Conservation (phyloP, 2,797 vertebrate species). For the Malacoctenus gilli region DNA sequence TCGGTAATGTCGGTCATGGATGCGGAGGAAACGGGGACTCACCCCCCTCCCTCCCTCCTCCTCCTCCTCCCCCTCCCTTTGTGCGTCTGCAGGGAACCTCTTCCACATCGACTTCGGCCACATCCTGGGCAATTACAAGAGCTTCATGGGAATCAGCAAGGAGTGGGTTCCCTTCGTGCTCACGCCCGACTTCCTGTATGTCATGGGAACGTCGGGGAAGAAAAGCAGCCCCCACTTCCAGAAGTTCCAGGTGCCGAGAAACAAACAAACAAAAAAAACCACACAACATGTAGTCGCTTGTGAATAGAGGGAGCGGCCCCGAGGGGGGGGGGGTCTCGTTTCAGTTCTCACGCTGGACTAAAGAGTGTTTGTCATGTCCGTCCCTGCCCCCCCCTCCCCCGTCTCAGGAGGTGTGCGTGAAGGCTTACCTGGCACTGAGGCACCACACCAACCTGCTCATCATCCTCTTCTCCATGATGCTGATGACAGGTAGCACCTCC, state of each 20-base stretch:
- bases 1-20: too few relatives aligned
- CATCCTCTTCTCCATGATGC: slow-evolving; percentile 99
- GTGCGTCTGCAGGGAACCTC: slow-evolving; percentile 91
- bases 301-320: too few relatives aligned
- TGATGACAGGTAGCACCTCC: slow-evolving; percentile 84
- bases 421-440: slow-evolving; percentile 94
- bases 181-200: slow-evolving; percentile 97
- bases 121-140: slow-evolving; percentile 99
- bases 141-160: slow-evolving; percentile 97
- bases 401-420: slow-evolving; percentile 90
- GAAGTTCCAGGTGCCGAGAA: slow-evolving; percentile 92
- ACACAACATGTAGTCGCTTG: too few relatives aligned
- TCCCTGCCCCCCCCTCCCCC: too few relatives aligned
- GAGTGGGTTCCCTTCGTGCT: slow-evolving; percentile 98
- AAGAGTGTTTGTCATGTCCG: background rate
- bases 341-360: background rate
- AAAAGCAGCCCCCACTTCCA: slow-evolving; percentile 94
- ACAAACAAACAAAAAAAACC: too few relatives aligned
- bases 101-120: slow-evolving; percentile 99
- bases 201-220: slow-evolving; percentile 97
- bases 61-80: too few relatives aligned
- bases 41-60: too few relatives aligned
- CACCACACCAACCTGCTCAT: slow-evolving; percentile 97
- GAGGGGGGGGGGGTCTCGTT: too few relatives aligned
- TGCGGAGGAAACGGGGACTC: too few relatives aligned